Conservation (phyloP, 2,888 invertebrate genomes). For the Reticulitermes lucifugus region DNA sequence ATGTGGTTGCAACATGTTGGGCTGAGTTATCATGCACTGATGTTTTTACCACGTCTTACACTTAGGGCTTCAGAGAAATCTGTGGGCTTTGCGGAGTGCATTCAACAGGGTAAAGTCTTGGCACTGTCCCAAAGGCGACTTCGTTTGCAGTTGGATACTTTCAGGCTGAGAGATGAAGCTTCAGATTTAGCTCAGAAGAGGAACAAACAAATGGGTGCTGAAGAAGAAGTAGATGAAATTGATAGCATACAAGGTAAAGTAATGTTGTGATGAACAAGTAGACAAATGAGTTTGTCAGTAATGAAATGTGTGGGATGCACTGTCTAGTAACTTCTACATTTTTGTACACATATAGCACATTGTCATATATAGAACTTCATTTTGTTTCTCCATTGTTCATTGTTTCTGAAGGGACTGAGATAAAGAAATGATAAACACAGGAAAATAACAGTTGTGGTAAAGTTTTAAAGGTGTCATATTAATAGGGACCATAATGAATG, state of each 20-base stretch:
- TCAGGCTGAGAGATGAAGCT: constrained; percentile 20
- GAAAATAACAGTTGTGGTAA: too few relatives aligned
- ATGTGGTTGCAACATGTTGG: too few relatives aligned
- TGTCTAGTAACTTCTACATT: neutral
- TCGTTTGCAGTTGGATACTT: constrained; percentile 50
- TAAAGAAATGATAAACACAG: too few relatives aligned
- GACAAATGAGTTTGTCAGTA: too few relatives aligned
- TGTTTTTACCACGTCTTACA: constrained; percentile 55
- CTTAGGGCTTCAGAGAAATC: constrained; percentile 58
- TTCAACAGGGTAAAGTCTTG: constrained; percentile 60
- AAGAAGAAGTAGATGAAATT: neutral
- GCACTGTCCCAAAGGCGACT: constrained; percentile 61
- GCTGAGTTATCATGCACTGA: too few relatives aligned
- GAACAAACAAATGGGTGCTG: neutral
- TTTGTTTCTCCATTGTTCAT: too few relatives aligned
- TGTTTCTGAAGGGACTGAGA: too few relatives aligned
- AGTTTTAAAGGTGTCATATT: too few relatives aligned
- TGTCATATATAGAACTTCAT: too few relatives aligned
- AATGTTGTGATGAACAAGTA: neutral
- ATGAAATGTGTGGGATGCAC: too few relatives aligned
- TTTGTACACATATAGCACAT: neutral
- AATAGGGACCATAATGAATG: too few relatives aligned
- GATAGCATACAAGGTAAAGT: neutral
- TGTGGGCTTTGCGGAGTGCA: constrained; percentile 60
- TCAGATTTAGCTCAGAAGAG: neutral